Evolutionary conservation across 2,113 vertebrate genomes (phyloP).

Genomic region (Myrmecobius fasciatus): DNA sequence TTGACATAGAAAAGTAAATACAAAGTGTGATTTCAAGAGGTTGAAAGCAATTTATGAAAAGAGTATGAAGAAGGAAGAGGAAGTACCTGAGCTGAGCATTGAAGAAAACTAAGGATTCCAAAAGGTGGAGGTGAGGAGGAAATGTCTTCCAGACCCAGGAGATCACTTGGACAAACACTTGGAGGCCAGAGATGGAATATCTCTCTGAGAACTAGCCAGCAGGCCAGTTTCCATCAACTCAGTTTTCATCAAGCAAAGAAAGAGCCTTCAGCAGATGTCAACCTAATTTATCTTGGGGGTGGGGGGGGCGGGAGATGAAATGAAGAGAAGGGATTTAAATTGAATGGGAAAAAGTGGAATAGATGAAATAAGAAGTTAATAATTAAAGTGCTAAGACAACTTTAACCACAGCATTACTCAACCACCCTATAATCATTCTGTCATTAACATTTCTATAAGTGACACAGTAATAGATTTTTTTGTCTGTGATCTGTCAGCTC

Average conservation of each 20-base stretch:
- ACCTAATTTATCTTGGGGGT: conserved; percentile 32
- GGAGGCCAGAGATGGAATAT: neutral
- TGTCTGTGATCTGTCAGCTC: conserved; percentile 71
- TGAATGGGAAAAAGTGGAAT: conserved; percentile 63
- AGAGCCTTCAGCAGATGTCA: conserved; percentile 61
- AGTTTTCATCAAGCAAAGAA: conserved; percentile 44
- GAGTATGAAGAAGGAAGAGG: neutral
- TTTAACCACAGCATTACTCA: conserved; percentile 65
- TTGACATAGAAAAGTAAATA: neutral
- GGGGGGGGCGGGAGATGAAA: neutral
- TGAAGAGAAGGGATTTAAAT: neutral
- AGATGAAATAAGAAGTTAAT: conserved; percentile 74
- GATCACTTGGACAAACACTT: neutral
- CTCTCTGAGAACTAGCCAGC: neutral
- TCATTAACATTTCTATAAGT: conserved; percentile 79
- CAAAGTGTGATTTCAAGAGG: neutral
- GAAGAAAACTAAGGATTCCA: neutral
- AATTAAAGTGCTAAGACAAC: conserved; percentile 77
- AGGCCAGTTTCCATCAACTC: neutral
- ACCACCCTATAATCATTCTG: conserved; percentile 74
- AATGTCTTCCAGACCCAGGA: neutral
- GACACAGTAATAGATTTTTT: conserved; percentile 72
- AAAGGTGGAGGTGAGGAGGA: neutral
- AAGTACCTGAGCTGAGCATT: neutral
- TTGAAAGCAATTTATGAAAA: neutral